Conservation (phyloP, 1,140 invertebrate genomes). For the Orussus abietinus region DNA sequence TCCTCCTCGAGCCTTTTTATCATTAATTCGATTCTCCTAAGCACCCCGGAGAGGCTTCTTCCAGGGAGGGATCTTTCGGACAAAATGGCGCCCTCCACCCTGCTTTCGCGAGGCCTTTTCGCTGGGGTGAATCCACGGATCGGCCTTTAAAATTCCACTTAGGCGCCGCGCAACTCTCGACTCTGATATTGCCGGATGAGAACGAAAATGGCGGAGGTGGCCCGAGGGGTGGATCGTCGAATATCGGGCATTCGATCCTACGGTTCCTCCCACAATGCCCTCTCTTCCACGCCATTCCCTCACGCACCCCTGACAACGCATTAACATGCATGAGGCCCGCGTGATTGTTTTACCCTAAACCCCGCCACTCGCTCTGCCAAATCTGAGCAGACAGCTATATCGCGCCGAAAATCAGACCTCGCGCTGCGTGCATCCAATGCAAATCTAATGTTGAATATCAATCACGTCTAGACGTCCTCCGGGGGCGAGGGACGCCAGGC, state of each 20-base stretch:
- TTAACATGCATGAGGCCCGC: slow-evolving; percentile 55
- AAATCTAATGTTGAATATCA: slow-evolving; percentile 48
- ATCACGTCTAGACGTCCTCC: slow-evolving; percentile 15
- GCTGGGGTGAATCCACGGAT: too few species aligned
- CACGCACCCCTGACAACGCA: slow-evolving; percentile 49
- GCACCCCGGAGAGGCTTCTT: too few species aligned
- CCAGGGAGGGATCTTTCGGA: too few species aligned
- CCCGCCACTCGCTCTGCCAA: slow-evolving; percentile 28
- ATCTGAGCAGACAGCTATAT: slow-evolving; percentile 39
- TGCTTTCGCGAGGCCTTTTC: too few species aligned
- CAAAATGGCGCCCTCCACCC: too few species aligned
- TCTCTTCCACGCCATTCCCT: slow-evolving; percentile 30
- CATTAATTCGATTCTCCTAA: too few species aligned
- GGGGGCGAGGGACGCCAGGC: slow-evolving; percentile 1
- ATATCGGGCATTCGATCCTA: slow-evolving; percentile 52
- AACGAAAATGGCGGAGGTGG: slow-evolving; percentile 19
- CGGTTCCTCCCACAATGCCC: slow-evolving; percentile 14
- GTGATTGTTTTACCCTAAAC: slow-evolving; percentile 53
- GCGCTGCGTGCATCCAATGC: slow-evolving; percentile 35
- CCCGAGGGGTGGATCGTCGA: slow-evolving; percentile 31
- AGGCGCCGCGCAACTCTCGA: neutral
- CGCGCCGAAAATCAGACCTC: slow-evolving; percentile 29
- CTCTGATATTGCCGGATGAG: slow-evolving; percentile 46
- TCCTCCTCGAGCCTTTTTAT: too few species aligned
- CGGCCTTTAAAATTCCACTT: slow-evolving; percentile 1